Evolutionary conservation across 2,113 vertebrate genomes (phyloP).

Genomic region (Tragulus kanchil): DNA sequence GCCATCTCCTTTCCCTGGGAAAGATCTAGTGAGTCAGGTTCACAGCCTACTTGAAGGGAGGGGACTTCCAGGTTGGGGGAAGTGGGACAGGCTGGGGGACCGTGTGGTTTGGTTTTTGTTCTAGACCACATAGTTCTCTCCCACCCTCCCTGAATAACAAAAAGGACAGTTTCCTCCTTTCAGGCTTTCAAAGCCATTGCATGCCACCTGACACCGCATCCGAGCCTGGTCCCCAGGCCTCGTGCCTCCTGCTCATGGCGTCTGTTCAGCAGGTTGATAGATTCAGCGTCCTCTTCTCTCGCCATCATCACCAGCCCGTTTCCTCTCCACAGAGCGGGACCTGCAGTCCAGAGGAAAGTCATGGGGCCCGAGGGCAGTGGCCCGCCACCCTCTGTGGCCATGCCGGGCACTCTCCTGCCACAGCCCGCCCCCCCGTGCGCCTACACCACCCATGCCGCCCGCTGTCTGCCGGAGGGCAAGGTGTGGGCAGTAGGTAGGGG

Average conservation of each 20-base stretch:
- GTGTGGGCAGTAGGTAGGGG: neutral
- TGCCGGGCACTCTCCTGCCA: fast-evolving
- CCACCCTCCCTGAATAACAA: neutral
- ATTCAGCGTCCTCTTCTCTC: neutral
- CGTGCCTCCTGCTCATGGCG: fast-evolving
- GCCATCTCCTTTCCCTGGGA: neutral
- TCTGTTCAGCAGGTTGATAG: neutral
- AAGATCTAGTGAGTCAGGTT: neutral
- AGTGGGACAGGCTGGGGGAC: neutral
- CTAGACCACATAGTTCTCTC: neutral
- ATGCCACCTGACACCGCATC: fast-evolving
- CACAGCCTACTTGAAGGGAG: neutral
- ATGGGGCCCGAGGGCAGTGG: neutral
- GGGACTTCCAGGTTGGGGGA: neutral
- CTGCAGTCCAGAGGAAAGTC: neutral
- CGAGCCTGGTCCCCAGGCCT: neutral
- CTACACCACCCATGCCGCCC: neutral
- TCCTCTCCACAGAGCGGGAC: neutral
- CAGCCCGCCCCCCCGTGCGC: fast-evolving
- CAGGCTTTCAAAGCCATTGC: neutral
- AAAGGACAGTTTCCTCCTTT: neutral
- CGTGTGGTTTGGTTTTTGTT: neutral
- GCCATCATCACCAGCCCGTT: fast-evolving
- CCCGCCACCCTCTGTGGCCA: neutral
- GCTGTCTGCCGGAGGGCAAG: fast-evolving